phyloP scores from a whole-genome alignment of 2,888 invertebrate genomes.

The Dichetophora obliterata region DNA sequence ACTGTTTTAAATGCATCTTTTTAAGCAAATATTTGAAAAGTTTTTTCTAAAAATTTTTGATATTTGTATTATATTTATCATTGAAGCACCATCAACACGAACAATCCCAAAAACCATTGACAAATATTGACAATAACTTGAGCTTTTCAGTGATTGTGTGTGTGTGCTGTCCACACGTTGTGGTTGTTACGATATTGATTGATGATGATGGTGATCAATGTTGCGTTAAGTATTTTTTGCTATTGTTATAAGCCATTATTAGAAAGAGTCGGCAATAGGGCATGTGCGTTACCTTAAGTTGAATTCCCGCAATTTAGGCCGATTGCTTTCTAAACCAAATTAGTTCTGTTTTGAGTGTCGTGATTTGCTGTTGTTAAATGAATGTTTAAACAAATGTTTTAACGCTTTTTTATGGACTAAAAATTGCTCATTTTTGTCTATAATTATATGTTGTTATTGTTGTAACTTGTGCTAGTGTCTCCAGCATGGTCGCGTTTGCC shows the following conservation, averaged over 20 bases:
- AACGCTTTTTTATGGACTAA: background rate
- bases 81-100: background rate
- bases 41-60: background rate
- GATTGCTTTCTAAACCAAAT: background rate
- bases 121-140: background rate
- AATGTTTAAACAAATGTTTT: background rate
- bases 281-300: background rate
- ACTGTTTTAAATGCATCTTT: background rate
- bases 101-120: background rate
- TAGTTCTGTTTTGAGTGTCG: conserved; percentile 10
- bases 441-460: background rate
- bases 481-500: conserved; percentile 1
- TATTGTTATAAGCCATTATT: background rate
- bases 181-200: background rate
- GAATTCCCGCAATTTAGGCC: background rate
- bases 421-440: background rate
- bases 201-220: background rate
- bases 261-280: background rate
- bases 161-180: no score
- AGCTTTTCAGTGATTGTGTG: no score
- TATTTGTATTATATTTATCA: background rate
- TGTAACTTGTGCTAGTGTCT: background rate
- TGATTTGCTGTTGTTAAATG: background rate
- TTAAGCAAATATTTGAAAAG: background rate
- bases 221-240: background rate